Percentiles rank a stretch among this genome's conserved stretches.
Evolutionary conservation across 2,888 invertebrate genomes (phyloP).

Genomic region (Meliscaeva auricollis): DNA sequence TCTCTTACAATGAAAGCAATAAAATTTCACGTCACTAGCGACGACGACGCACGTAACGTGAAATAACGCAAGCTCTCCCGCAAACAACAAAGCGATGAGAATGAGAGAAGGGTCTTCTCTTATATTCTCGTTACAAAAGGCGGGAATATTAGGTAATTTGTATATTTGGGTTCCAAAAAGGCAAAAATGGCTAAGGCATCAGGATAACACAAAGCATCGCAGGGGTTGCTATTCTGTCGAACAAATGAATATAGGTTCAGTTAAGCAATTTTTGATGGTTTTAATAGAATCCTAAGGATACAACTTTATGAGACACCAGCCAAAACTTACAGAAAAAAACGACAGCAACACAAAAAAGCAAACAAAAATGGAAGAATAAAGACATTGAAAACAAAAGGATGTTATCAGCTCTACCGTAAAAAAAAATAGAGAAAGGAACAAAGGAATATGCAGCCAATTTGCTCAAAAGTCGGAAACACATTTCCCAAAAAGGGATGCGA

Average conservation of each 20-base stretch:
- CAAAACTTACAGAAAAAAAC: background rate
- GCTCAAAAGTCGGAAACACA: slow-evolving; percentile 34
- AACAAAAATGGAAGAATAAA: background rate
- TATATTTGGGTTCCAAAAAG: slow-evolving; percentile 34
- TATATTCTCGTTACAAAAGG: background rate
- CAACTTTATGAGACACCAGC: background rate
- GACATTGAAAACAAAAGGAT: slow-evolving; percentile 15
- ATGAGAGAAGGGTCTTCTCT: slow-evolving; percentile 6
- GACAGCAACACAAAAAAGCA: no score
- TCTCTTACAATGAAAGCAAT: slow-evolving; percentile 50
- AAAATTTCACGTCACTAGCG: slow-evolving; percentile 44
- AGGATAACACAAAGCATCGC: slow-evolving; percentile 3
- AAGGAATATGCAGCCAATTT: slow-evolving; percentile 20
- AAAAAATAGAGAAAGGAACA: background rate
- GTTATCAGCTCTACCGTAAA: slow-evolving; percentile 3
- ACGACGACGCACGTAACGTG: background rate
- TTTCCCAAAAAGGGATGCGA: slow-evolving; percentile 6
- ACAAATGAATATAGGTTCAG: slow-evolving; percentile 17
- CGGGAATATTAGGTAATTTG: slow-evolving; percentile 26
- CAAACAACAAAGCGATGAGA: slow-evolving; percentile 21
- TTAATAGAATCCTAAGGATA: slow-evolving; percentile 30
- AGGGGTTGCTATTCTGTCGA: background rate
- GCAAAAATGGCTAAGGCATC: background rate
- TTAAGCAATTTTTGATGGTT: slow-evolving; percentile 51
- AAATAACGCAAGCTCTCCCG: slow-evolving; percentile 21